phyloP scores from a whole-genome alignment of 2,113 vertebrate species.

The Zeus faber region DNA sequence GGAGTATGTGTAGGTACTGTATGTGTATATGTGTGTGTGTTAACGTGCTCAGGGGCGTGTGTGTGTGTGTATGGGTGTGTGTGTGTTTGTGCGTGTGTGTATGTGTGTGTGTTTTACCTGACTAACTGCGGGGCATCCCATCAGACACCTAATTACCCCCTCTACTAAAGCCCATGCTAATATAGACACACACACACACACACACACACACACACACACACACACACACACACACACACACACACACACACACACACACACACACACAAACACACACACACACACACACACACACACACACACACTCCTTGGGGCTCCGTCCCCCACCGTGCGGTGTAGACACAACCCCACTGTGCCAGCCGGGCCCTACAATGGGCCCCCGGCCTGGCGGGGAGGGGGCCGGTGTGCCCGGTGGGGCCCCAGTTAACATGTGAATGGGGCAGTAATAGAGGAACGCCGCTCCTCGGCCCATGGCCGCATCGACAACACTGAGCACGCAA shows the following conservation, averaged over 20 bases:
- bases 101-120: slow-evolving; percentile 6
- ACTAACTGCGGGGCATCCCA: too few species aligned
- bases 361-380: slow-evolving; percentile 41
- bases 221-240: slow-evolving; percentile 12
- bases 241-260: slow-evolving; percentile 1
- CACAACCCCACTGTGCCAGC: slow-evolving; percentile 62
- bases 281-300: slow-evolving; percentile 26
- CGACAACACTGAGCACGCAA: neutral
- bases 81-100: neutral
- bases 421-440: slow-evolving; percentile 64
- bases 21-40: neutral
- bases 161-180: too few species aligned
- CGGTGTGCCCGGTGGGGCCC: slow-evolving; percentile 28
- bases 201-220: too few species aligned
- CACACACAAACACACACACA: slow-evolving; percentile 24
- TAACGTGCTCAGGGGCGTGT: neutral
- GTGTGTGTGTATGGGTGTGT: neutral
- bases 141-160: too few species aligned
- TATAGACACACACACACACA: too few species aligned
- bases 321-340: slow-evolving; percentile 60
- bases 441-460: slow-evolving; percentile 23
- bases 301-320: slow-evolving; percentile 23
- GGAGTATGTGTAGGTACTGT: neutral
- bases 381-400: slow-evolving; percentile 23
- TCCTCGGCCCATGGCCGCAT: slow-evolving; percentile 34